phyloP scores from a whole-genome alignment of 2,888 invertebrate genomes.

The Uropetala carovei region DNA sequence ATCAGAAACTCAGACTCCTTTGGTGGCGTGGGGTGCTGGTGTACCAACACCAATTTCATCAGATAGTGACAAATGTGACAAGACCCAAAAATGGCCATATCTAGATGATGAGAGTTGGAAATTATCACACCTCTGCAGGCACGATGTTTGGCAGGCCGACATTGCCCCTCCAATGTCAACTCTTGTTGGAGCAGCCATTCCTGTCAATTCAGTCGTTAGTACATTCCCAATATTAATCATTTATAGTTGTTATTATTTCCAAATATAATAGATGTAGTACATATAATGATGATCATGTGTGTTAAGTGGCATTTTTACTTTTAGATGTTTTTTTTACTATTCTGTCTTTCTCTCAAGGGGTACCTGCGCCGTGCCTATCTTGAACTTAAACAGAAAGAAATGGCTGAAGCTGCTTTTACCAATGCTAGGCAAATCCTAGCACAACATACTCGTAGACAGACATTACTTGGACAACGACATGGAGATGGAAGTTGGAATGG shows the following conservation, averaged over 20 bases:
- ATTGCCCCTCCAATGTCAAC: conserved; percentile 92
- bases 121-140: conserved; percentile 72
- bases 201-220: conserved; percentile 90
- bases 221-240: neutral
- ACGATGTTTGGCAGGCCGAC: conserved; percentile 93
- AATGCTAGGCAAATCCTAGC: conserved; percentile 87
- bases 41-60: conserved; percentile 74
- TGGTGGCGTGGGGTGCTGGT: conserved; percentile 97
- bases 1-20: conserved; percentile 94
- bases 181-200: conserved; percentile 89
- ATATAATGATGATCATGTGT: no score
- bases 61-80: neutral
- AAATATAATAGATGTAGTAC: no score
- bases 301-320: neutral
- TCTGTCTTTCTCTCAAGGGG: conserved; percentile 77
- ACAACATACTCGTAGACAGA: conserved; percentile 81
- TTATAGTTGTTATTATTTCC: neutral
- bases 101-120: conserved; percentile 68
- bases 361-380: conserved; percentile 81
- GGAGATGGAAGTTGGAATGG: conserved; percentile 73
- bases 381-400: conserved; percentile 77
- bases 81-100: neutral
- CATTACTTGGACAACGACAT: conserved; percentile 75
- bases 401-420: conserved; percentile 82
- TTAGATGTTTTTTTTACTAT: conserved; percentile 21